phyloP scores from a whole-genome alignment of 2,113 vertebrate species.

The Prunella fulvescens region DNA sequence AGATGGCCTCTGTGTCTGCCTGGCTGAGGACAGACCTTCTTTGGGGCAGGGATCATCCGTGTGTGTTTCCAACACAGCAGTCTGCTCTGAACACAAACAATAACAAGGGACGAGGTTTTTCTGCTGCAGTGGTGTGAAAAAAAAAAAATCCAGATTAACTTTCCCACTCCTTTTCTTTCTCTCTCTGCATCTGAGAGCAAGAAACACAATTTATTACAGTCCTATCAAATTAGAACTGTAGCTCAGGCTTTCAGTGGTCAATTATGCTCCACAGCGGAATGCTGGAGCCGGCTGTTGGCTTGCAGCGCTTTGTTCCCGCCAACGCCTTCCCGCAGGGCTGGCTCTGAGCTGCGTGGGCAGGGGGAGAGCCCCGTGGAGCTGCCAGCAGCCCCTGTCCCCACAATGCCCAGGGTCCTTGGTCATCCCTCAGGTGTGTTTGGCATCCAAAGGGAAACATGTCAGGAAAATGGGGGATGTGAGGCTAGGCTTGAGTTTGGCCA shows the following conservation, averaged over 20 bases:
- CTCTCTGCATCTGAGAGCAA: not conserved
- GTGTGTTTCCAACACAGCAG: not conserved
- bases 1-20: not conserved
- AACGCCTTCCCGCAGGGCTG: not conserved
- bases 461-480: not conserved
- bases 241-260: slow-evolving; percentile 45
- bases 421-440: not conserved
- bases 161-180: not conserved
- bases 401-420: not conserved
- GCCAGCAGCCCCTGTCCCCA: not conserved
- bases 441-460: not conserved
- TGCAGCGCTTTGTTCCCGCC: not conserved
- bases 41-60: not conserved
- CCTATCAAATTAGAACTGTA: slow-evolving; percentile 27
- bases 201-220: slow-evolving; percentile 50
- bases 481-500: not conserved
- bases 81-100: not conserved
- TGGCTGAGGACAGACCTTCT: not conserved
- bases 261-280: slow-evolving; percentile 30
- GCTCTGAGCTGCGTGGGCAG: not conserved
- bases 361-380: not conserved
- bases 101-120: not conserved
- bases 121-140: not conserved
- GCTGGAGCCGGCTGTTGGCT: not conserved
- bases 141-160: not conserved